A percentile compares a stretch with the other conserved stretches of the same genome.
Evolutionary conservation across 2,113 vertebrate genomes (phyloP).

Genomic region (Malurus alboscapulatus): DNA sequence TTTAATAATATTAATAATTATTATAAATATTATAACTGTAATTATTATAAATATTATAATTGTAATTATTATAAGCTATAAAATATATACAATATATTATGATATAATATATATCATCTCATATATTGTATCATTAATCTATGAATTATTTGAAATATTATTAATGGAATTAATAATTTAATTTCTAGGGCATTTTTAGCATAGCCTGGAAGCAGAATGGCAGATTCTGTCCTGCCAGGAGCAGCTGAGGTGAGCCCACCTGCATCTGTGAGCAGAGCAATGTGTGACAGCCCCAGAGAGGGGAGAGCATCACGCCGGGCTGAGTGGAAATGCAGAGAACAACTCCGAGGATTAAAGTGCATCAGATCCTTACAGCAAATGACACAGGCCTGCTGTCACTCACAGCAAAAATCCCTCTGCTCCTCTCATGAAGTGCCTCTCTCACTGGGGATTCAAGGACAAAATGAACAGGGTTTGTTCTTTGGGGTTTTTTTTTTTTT

Average conservation of each 20-base stretch:
- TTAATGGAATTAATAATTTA: neutral
- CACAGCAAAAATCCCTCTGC: neutral
- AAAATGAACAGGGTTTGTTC: neutral
- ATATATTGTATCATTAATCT: no score
- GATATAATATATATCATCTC: no score
- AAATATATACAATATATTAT: no score
- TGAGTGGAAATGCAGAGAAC: neutral
- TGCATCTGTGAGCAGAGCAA: neutral
- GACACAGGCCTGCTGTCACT: neutral
- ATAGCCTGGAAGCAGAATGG: neutral
- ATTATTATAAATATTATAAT: no score
- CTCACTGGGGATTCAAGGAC: neutral
- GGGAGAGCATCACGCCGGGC: accelerated
- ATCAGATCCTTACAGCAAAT: neutral
- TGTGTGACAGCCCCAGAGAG: neutral
- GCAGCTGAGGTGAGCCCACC: neutral
- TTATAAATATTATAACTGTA: no score
- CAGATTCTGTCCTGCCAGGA: neutral
- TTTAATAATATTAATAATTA: neutral
- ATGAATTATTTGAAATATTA: no score
- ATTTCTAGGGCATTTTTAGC: neutral
- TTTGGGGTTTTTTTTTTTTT: neutral
- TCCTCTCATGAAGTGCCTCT: neutral
- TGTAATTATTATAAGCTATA: no score
- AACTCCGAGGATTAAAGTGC: conserved; percentile 4